Conservation (phyloP, 2,797 vertebrate species). For the Rhabdophis nuchalis region DNA sequence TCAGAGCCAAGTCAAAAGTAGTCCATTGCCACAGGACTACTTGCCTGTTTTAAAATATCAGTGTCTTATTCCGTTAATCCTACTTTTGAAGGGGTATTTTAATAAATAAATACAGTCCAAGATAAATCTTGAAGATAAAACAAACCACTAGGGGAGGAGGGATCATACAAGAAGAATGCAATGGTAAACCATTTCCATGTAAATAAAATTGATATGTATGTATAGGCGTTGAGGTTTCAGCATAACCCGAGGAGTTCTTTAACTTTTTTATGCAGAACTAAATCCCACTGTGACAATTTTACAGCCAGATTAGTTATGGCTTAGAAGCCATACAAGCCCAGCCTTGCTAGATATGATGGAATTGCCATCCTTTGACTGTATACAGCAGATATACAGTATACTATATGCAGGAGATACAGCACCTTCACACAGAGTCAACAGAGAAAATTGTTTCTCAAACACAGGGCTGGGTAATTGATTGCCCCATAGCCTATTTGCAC, state of each 20-base stretch:
- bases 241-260: background rate
- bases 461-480: background rate
- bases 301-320: background rate
- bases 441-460: background rate
- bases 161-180: background rate
- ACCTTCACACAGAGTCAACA: background rate
- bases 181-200: background rate
- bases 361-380: background rate
- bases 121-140: constrained; percentile 38
- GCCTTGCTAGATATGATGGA: background rate
- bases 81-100: constrained; percentile 47
- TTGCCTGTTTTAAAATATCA: background rate
- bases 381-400: background rate
- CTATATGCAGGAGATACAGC: background rate
- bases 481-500: background rate
- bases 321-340: background rate
- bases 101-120: constrained; percentile 7
- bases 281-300: background rate
- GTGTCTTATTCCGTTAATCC: constrained; percentile 43
- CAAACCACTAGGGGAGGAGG: background rate
- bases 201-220: background rate
- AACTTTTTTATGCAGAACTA: background rate
- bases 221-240: background rate
- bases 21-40: background rate
- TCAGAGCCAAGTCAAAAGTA: background rate